phyloP scores from a whole-genome alignment of 2,113 vertebrate genomes.

The Bubo bubo region DNA sequence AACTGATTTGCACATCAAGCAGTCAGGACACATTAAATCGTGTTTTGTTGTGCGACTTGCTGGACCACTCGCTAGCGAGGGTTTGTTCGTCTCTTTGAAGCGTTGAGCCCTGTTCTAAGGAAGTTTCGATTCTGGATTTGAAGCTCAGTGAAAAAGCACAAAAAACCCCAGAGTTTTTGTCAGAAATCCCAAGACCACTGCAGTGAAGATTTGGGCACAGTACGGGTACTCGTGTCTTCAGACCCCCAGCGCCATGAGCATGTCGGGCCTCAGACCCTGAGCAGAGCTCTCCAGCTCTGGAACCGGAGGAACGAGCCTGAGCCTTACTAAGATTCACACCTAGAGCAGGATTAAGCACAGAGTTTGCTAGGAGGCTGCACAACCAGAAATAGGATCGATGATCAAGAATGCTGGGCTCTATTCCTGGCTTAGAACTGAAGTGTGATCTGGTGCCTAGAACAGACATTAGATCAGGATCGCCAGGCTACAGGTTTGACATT shows the following conservation, averaged over 20 bases:
- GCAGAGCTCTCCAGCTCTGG: background rate
- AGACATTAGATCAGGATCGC: background rate
- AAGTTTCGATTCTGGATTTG: background rate
- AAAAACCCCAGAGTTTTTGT: background rate
- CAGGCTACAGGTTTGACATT: background rate
- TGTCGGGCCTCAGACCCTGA: accelerated
- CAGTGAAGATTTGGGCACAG: background rate
- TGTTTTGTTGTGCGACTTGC: background rate
- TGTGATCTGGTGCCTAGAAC: background rate
- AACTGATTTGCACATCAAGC: background rate
- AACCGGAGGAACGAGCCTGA: background rate
- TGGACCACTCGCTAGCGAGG: background rate
- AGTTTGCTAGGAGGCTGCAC: background rate
- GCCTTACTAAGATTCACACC: background rate
- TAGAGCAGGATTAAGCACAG: background rate
- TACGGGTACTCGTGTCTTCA: accelerated
- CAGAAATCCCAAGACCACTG: background rate
- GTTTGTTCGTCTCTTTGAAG: background rate
- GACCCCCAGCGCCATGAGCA: background rate
- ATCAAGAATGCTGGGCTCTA: conserved; percentile 13
- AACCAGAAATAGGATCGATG: conserved; percentile 12
- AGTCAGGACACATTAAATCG: background rate
- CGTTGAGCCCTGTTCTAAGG: background rate
- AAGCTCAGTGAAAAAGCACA: background rate
- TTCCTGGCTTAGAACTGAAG: background rate